Percentiles rank a stretch among this genome's conserved stretches.
Evolutionary conservation across 2,113 vertebrate species (phyloP).

Genomic region (Oreochromis tanganicae): DNA sequence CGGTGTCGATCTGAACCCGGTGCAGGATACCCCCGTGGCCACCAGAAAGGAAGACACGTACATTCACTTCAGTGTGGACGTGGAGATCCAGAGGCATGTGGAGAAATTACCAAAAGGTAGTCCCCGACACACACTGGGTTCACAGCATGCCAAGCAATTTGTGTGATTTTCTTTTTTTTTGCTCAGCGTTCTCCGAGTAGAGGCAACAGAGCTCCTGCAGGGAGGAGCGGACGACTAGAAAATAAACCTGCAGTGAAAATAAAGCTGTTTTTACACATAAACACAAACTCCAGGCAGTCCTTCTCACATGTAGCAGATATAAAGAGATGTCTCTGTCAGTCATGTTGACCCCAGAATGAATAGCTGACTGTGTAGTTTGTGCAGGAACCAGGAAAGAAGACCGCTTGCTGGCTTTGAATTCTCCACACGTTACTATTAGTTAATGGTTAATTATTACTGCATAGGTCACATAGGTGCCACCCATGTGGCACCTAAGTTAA

Average conservation of each 20-base stretch:
- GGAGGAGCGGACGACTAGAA: not conserved
- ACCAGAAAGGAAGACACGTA: conserved; percentile 92
- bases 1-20: conserved; percentile 89
- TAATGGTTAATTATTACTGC: not conserved
- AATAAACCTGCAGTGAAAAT: not conserved
- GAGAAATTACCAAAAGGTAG: conserved; percentile 96
- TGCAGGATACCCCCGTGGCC: conserved; percentile 94
- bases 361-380: not conserved
- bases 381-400: not conserved
- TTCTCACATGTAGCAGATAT: not conserved
- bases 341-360: not conserved
- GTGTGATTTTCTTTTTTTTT: not conserved
- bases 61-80: conserved; percentile 90
- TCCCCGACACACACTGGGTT: not conserved
- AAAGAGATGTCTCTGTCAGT: not conserved
- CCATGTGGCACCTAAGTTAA: not conserved
- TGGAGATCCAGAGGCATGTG: conserved; percentile 96
- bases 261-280: not conserved
- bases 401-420: not conserved
- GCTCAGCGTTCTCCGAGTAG: not conserved
- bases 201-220: not conserved
- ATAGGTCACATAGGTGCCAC: not conserved
- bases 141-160: not conserved
- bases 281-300: not conserved
- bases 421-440: not conserved